phyloP scores from a whole-genome alignment of 1,140 invertebrate genomes.

The Mactra quadrangularis region DNA sequence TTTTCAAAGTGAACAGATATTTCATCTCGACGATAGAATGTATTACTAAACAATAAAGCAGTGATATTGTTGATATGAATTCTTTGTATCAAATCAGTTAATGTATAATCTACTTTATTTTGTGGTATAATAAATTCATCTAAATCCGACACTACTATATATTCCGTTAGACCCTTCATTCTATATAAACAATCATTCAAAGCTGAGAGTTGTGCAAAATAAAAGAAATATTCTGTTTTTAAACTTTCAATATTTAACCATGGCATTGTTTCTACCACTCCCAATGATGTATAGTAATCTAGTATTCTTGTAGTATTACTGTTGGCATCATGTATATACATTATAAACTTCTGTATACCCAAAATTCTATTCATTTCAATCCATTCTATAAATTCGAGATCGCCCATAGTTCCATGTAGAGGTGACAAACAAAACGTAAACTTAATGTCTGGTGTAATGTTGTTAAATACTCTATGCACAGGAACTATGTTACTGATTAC shows the following conservation, averaged over 20 bases:
- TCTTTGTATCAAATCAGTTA: too few relatives aligned
- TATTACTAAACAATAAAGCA: too few relatives aligned
- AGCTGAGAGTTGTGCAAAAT: constrained; percentile 44
- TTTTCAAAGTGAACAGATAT: too few relatives aligned
- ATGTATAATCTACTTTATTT: too few relatives aligned
- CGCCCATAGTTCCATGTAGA: constrained; percentile 94
- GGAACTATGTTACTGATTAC: too few relatives aligned
- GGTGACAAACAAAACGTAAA: constrained; percentile 97
- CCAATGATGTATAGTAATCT: constrained; percentile 87
- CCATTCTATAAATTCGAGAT: constrained; percentile 93
- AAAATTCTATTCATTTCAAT: constrained; percentile 94
- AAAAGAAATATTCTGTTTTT: constrained; percentile 4
- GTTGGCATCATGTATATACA: constrained; percentile 96
- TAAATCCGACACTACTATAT: constrained; percentile 31
- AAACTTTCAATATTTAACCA: constrained; percentile 87
- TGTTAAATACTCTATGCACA: too few relatives aligned
- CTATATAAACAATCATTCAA: constrained; percentile 43
- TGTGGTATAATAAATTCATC: constrained; percentile 55
- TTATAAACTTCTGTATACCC: constrained; percentile 94
- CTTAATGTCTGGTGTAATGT: too few relatives aligned
- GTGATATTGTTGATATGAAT: too few relatives aligned
- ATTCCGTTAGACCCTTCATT: constrained; percentile 25
- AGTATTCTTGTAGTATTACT: constrained; percentile 88
- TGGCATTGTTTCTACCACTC: constrained; percentile 90
- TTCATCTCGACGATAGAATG: too few relatives aligned